Conservation (phyloP, 1,140 invertebrate genomes). For the Dryas iulia region DNA sequence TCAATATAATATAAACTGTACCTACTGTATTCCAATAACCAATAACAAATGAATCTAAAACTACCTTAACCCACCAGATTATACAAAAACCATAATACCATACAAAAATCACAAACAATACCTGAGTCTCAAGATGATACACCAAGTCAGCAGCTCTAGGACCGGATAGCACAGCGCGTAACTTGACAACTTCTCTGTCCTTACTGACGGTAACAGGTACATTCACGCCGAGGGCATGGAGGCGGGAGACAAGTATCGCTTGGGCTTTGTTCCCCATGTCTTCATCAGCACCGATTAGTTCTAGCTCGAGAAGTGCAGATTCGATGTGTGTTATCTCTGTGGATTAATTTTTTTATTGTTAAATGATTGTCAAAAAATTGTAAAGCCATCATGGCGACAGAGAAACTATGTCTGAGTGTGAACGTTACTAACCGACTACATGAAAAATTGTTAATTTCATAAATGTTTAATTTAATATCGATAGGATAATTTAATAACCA, state of each 20-base stretch:
- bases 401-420: too few relatives aligned
- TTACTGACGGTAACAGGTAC: slow-evolving; percentile 49
- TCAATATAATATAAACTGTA: too few relatives aligned
- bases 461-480: too few relatives aligned
- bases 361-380: not conserved
- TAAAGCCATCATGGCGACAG: too few relatives aligned
- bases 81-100: too few relatives aligned
- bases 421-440: too few relatives aligned
- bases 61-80: too few relatives aligned
- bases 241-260: slow-evolving; percentile 35
- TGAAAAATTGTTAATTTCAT: too few relatives aligned
- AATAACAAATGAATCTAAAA: too few relatives aligned
- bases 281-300: slow-evolving; percentile 52
- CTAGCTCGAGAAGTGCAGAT: slow-evolving; percentile 62
- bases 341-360: not conserved
- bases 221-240: slow-evolving; percentile 51
- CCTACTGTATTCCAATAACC: too few relatives aligned
- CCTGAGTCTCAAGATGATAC: slow-evolving; percentile 64
- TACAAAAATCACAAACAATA: too few relatives aligned
- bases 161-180: slow-evolving; percentile 48
- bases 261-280: slow-evolving; percentile 44
- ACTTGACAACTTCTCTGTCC: slow-evolving; percentile 41
- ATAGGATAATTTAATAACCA: too few relatives aligned
- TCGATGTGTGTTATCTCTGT: slow-evolving; percentile 68
- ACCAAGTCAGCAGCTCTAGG: slow-evolving; percentile 60